Conservation (phyloP, 2,113 vertebrate species). For the Prunella fulvescens region DNA sequence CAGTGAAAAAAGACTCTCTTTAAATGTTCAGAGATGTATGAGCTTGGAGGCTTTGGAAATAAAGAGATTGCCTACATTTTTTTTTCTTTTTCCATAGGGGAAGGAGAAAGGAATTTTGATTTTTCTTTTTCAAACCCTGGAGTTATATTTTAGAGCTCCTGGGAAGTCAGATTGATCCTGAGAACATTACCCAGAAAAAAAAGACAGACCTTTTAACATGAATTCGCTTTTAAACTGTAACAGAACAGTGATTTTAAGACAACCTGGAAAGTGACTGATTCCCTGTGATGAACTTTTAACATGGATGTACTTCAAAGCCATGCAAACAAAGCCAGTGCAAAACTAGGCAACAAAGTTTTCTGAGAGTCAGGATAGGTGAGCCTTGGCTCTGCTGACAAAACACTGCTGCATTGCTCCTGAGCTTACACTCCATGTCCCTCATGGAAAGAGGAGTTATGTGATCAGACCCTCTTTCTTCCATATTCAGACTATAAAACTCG, state of each 20-base stretch:
- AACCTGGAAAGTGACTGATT: not conserved
- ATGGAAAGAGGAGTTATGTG: accelerated
- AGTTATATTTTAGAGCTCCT: not conserved
- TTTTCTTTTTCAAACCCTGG: not conserved
- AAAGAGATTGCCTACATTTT: not conserved
- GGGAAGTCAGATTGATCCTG: not conserved
- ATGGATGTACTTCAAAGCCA: not conserved
- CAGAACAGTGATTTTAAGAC: not conserved
- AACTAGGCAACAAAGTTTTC: not conserved
- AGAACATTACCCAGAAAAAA: not conserved
- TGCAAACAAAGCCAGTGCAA: not conserved
- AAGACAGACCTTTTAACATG: not conserved
- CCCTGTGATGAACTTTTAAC: not conserved
- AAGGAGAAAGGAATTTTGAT: not conserved
- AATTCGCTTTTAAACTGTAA: not conserved
- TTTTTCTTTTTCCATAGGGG: not conserved
- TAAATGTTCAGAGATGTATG: not conserved
- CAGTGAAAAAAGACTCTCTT: not conserved
- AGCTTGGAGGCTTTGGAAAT: not conserved
- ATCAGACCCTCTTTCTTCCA: not conserved
- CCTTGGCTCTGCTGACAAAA: not conserved
- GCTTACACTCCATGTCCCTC: not conserved
- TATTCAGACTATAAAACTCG: not conserved
- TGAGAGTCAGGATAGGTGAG: not conserved
- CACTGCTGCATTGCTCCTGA: not conserved